Evolutionary conservation across 2,797 vertebrate species (phyloP).

Genomic region (Neosilurus hyrtlii): DNA sequence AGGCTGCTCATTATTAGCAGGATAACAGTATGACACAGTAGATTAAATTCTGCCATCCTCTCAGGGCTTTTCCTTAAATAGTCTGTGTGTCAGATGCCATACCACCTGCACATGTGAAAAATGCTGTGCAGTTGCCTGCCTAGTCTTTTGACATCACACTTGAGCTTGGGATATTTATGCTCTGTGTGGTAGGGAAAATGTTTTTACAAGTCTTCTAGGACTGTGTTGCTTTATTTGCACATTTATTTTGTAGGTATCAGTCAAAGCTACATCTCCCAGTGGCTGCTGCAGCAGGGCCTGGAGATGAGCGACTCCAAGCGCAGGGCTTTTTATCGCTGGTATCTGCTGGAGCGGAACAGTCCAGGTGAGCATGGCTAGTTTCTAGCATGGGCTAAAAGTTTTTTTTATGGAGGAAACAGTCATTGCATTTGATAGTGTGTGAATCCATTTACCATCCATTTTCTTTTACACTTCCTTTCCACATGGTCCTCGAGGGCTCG

Average conservation of each 20-base stretch:
- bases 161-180: constrained; percentile 5
- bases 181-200: not conserved
- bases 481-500: constrained; percentile 33
- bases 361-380: constrained; percentile 69
- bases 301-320: constrained; percentile 84
- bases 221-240: not conserved
- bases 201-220: not conserved
- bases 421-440: constrained; percentile 4
- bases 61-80: constrained; percentile 13
- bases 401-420: not conserved
- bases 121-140: constrained; percentile 2
- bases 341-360: constrained; percentile 80
- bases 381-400: not conserved
- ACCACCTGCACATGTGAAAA: not conserved
- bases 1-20: not conserved
- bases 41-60: constrained; percentile 6
- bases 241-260: constrained; percentile 72
- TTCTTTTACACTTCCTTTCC: constrained; percentile 25
- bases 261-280: constrained; percentile 85
- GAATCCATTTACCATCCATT: constrained; percentile 19
- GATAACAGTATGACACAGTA: not conserved
- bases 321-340: constrained; percentile 83
- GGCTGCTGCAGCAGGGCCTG: constrained; percentile 81
- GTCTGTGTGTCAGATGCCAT: not conserved
- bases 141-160: not conserved